Conservation (phyloP, 2,888 invertebrate genomes). For the Drosophila gaucha region DNA sequence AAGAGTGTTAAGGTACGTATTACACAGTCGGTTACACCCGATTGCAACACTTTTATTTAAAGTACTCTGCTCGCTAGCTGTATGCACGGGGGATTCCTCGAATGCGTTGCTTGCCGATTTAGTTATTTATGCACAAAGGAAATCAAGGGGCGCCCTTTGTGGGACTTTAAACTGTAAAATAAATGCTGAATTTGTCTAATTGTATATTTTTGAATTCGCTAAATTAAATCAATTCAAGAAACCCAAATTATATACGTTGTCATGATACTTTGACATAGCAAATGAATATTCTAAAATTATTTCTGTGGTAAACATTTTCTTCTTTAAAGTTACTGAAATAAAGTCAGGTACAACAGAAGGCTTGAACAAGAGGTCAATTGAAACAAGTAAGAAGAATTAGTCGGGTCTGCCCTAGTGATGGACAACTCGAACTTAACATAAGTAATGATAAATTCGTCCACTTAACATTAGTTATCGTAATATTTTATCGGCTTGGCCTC, state of each 20-base stretch:
- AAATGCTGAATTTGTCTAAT: conserved; percentile 45
- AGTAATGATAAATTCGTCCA: too few relatives aligned
- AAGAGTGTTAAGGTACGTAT: not conserved
- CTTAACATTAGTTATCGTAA: too few relatives aligned
- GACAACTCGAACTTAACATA: too few relatives aligned
- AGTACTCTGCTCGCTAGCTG: not conserved
- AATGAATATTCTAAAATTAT: not conserved
- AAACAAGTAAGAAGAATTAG: too few relatives aligned
- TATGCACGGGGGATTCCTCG: conserved; percentile 11
- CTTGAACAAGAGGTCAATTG: too few relatives aligned
- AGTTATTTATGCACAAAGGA: conserved; percentile 56
- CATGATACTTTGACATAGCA: not conserved
- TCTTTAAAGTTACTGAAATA: not conserved
- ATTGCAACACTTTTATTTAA: not conserved
- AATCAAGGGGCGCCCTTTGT: not conserved
- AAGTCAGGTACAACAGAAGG: too few relatives aligned
- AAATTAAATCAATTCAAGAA: conserved; percentile 32
- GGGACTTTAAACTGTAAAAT: conserved; percentile 46
- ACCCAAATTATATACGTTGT: conserved; percentile 7
- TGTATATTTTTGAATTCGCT: conserved; percentile 21
- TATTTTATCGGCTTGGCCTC: too few relatives aligned
- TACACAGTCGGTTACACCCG: not conserved
- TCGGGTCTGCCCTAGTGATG: too few relatives aligned
- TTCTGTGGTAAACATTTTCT: not conserved
- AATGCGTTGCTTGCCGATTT: conserved; percentile 30